Evolutionary conservation across 2,113 vertebrate genomes (phyloP), one percentile per base, ranked within the genome.

Genomic region (Plecotus auritus): DNA sequence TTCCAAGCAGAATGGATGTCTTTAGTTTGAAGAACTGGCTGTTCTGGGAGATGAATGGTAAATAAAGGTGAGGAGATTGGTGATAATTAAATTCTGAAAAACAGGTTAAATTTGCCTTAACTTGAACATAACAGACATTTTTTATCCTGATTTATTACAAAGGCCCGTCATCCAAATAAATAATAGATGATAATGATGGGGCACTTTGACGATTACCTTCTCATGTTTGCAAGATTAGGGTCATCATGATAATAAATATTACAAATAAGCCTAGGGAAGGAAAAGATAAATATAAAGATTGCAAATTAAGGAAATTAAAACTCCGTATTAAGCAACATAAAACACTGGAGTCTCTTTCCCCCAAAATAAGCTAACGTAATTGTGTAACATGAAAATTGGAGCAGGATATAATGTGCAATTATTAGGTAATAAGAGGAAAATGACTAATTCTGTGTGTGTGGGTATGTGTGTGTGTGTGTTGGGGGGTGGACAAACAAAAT

Each of bases 251-350:
- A 69, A 93, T 92, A 95, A 95, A 56, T 67, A 91, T 8, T 92
- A 83, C 72, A 96, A 95, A 91, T 74, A 42, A 90, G 18, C 32
- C 70, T 37, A 77, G 40, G 67, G 67, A 32, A 32, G 2, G 61
- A 61, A 42, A 54, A 67, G 56, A 81, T 23, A 40, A 16, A 85
- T 87, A 92, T 66, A 66, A 87, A 93, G 69, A 66, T 69, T 78
- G 37, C 17, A 83, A 88, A 54, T 23, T 51, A 66, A 93, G 84
- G 78, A 96, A 95, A 96, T 93, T 97, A 95, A 97, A 89, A 90
- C 13, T 49, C 1, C 66, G 14, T 42, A 70, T 56, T 23, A 69
- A 66, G 42, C 14, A 69, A 70, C 96, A 97, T 94, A 74, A 66
- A 85, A 84, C 40, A 76, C 17, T 61, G 4, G 14, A 69, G 45